Percentiles rank a stretch among this genome's conserved stretches.
These are phyloP conservation scores for Burhinus bistriatus DNA, from an alignment of 2,113 vertebrate species.

Conservation along the genomic window DNA sequence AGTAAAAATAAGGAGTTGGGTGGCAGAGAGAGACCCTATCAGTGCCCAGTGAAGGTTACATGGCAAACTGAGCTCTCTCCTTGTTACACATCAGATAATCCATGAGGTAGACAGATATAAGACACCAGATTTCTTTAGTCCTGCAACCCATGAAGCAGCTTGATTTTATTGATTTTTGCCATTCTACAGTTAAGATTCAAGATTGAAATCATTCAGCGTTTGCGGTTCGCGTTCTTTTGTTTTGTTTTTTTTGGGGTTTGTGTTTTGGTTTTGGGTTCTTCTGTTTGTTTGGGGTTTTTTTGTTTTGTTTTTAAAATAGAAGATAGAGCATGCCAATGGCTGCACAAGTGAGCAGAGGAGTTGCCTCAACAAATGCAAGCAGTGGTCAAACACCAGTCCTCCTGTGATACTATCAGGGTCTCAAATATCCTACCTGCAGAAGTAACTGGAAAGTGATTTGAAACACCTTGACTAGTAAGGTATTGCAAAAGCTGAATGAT, in stretches of 20 bases:
- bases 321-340: background rate
- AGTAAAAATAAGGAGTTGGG: background rate
- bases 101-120: rapidly evolving
- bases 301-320: background rate
- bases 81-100: background rate
- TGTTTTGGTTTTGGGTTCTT: background rate
- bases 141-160: background rate
- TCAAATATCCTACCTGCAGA: background rate
- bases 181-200: background rate
- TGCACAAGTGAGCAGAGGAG: background rate
- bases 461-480: background rate
- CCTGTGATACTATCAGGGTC: background rate
- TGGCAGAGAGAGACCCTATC: background rate
- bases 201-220: background rate
- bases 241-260: background rate
- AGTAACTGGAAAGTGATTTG: background rate
- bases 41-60: rapidly evolving
- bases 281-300: too few relatives aligned
- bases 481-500: background rate
- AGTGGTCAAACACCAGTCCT: background rate
- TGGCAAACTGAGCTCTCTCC: background rate
- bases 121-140: background rate
- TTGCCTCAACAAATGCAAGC: background rate
- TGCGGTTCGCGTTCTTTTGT: too few relatives aligned
- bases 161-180: background rate